A percentile compares a stretch with the other conserved stretches of the same genome.
phyloP scores from a whole-genome alignment of 1,140 invertebrate genomes.

The Pogonomyrmex barbatus region DNA sequence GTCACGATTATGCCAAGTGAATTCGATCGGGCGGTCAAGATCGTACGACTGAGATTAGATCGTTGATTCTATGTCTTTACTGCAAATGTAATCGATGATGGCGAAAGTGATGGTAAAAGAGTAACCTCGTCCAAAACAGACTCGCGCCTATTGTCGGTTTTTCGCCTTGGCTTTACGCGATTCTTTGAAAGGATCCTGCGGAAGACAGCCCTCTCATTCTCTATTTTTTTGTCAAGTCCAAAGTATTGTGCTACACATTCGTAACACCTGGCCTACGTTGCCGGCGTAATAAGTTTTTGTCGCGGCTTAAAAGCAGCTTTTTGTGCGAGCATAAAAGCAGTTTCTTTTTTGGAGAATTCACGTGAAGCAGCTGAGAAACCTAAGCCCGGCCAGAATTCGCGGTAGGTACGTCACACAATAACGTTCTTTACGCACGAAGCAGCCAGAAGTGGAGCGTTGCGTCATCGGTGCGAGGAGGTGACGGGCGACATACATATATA shows the following conservation, averaged over 20 bases:
- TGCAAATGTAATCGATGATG: not conserved
- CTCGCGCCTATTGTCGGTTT: not conserved
- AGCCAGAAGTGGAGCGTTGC: not conserved
- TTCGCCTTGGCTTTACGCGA: not conserved
- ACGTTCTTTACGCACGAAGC: not conserved
- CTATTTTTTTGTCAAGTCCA: not conserved
- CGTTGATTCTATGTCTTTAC: not conserved
- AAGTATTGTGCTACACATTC: not conserved
- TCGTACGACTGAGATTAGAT: constrained; percentile 14
- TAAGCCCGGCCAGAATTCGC: not conserved
- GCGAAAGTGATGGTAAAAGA: constrained; percentile 1
- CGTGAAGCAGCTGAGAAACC: not conserved
- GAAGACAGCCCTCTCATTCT: not conserved
- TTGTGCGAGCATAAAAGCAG: not conserved
- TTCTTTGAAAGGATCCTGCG: not conserved
- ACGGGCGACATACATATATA: not conserved
- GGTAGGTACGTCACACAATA: not conserved
- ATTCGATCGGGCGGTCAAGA: constrained; percentile 31
- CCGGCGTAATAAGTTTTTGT: constrained; percentile 12
- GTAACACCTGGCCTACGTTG: constrained; percentile 31
- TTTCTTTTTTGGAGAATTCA: not conserved
- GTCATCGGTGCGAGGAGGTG: not conserved
- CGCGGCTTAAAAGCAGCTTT: not conserved
- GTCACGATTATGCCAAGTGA: constrained; percentile 24
- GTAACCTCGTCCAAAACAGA: not conserved